phyloP scores from a whole-genome alignment of 2,797 vertebrate species.

The Rhodeus uyekii region DNA sequence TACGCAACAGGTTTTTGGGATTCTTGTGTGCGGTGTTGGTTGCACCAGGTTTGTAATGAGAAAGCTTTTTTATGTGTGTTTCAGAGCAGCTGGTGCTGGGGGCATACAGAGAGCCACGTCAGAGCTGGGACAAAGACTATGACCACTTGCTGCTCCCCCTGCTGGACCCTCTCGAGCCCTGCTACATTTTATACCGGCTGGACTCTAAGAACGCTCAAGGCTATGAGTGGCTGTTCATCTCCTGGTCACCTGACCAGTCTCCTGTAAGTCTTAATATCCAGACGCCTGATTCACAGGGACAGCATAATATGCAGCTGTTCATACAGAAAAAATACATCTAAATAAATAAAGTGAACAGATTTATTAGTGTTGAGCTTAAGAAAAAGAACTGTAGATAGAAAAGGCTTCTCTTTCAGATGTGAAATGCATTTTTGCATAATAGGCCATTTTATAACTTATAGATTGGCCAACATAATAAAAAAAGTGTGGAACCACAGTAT shows the following conservation, averaged over 20 bases:
- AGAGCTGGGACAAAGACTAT: conserved; percentile 93
- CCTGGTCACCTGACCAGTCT: conserved; percentile 97
- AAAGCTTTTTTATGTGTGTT: conserved; percentile 68
- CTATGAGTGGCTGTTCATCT: conserved; percentile 96
- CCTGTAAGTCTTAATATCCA: conserved; percentile 79
- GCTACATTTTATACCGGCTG: conserved; percentile 94
- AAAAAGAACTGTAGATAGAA: too few relatives aligned
- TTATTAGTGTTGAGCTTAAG: not conserved
- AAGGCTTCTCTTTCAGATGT: too few relatives aligned
- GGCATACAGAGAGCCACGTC: conserved; percentile 84
- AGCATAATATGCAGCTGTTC: not conserved
- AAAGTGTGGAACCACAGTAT: not conserved
- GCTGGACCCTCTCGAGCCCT: conserved; percentile 89
- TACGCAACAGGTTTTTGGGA: not conserved
- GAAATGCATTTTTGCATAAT: not conserved
- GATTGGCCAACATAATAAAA: not conserved
- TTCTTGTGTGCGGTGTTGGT: not conserved
- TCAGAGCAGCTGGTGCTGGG: conserved; percentile 97
- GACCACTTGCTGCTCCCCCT: conserved; percentile 88
- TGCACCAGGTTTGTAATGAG: conserved; percentile 63
- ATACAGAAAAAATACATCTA: not conserved
- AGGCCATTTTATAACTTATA: too few relatives aligned
- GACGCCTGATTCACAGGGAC: not conserved
- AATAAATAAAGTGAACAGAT: not conserved
- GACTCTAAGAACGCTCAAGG: conserved; percentile 96